These are phyloP conservation scores for Hippocampus barbouri DNA, from an alignment of 2,113 vertebrate genomes.

Conservation along the genomic window DNA sequence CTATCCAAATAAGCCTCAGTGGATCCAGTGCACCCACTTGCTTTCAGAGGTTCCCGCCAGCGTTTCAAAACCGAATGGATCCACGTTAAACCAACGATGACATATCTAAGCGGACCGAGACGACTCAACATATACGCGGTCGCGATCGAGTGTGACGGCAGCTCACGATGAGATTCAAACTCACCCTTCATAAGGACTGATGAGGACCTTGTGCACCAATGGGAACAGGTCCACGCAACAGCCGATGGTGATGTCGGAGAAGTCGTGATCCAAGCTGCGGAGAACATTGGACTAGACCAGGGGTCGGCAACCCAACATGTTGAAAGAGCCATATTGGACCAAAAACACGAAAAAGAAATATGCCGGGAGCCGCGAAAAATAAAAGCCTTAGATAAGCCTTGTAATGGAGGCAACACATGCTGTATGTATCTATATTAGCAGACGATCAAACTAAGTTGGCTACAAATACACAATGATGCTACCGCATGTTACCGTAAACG, in stretches of 20 bases:
- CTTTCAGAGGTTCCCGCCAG: conserved; percentile 83
- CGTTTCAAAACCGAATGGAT: conserved; percentile 85
- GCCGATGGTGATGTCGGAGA: conserved; percentile 79
- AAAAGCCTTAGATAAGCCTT: too few species aligned
- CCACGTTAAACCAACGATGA: conserved; percentile 86
- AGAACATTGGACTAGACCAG: conserved; percentile 18
- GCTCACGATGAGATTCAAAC: conserved; percentile 46
- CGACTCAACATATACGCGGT: not conserved
- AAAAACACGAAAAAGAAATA: too few species aligned
- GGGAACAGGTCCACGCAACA: conserved; percentile 91
- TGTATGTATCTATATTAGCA: too few species aligned
- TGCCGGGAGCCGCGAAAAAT: too few species aligned
- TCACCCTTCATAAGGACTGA: conserved; percentile 89
- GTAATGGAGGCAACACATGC: too few species aligned
- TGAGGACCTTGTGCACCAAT: conserved; percentile 82
- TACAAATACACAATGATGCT: too few species aligned
- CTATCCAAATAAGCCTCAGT: conserved; percentile 54
- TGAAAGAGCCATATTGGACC: too few species aligned
- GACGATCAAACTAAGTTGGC: too few species aligned
- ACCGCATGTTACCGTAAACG: too few species aligned
- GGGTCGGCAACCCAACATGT: too few species aligned
- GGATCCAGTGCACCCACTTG: conserved; percentile 69
- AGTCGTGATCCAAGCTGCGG: conserved; percentile 83
- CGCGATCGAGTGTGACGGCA: not conserved
- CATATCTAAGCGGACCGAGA: conserved; percentile 75